A percentile compares a stretch with the other conserved stretches of the same genome.
These are phyloP conservation scores for Acanthosepion pharaonis DNA, from an alignment of 2,888 invertebrate species.

Conservation along the genomic window DNA sequence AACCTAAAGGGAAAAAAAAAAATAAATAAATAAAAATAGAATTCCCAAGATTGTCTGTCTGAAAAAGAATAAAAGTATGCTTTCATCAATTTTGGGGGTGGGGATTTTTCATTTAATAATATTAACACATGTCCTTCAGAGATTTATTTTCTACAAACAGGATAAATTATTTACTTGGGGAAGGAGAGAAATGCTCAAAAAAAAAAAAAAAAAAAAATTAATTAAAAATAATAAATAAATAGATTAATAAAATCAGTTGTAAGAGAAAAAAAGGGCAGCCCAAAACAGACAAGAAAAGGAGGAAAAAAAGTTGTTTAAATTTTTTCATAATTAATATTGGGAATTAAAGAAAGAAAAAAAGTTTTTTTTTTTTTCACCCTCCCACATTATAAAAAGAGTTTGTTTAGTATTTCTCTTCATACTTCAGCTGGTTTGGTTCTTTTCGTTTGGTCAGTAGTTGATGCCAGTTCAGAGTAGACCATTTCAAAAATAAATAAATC, in stretches of 20 bases:
- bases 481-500: neutral
- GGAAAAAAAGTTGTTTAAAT: neutral
- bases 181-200: neutral
- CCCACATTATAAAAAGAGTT: neutral
- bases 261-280: neutral
- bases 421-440: slow-evolving; percentile 33
- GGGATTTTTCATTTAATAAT: neutral
- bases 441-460: neutral
- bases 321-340: neutral
- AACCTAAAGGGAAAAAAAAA: neutral
- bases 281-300: neutral
- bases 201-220: neutral
- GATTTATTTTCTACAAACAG: neutral
- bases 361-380: neutral
- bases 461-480: neutral
- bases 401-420: neutral
- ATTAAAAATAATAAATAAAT: neutral
- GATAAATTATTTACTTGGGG: neutral
- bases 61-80: slow-evolving; percentile 1
- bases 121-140: neutral
- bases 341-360: neutral
- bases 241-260: neutral
- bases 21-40: neutral
- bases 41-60: slow-evolving; percentile 17
- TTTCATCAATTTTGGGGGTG: neutral